Percentiles rank a stretch among this genome's conserved stretches.
phyloP scores from a whole-genome alignment of 2,113 vertebrate genomes.

The Orycteropus afer region DNA sequence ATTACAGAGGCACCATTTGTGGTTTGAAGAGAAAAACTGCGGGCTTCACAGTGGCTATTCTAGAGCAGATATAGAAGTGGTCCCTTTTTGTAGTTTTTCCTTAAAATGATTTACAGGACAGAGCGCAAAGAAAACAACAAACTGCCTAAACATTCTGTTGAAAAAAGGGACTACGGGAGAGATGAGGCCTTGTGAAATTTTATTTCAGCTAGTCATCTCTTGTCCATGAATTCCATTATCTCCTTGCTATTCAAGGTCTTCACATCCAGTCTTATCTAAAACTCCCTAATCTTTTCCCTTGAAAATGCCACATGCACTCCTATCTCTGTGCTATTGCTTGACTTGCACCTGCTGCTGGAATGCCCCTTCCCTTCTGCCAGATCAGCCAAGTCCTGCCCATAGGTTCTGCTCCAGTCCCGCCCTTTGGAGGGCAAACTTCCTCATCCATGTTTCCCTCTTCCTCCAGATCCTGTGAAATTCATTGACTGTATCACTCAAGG shows the following conservation, averaged over 20 bases:
- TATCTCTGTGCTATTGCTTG: neutral
- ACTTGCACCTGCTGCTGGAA: neutral
- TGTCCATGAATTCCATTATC: neutral
- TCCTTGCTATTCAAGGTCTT: neutral
- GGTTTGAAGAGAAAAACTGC: neutral
- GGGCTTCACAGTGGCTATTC: neutral
- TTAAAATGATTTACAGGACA: neutral
- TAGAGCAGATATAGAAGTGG: neutral
- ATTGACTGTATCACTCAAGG: neutral
- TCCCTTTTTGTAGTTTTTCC: neutral
- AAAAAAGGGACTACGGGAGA: neutral
- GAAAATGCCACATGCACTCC: neutral
- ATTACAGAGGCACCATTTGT: neutral
- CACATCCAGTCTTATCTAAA: neutral
- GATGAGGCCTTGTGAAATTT: neutral
- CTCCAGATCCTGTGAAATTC: neutral
- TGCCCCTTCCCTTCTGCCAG: neutral
- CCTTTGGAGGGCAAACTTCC: neutral
- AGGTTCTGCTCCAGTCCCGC: neutral
- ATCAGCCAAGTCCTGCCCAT: neutral
- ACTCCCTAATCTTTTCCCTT: conserved; percentile 19
- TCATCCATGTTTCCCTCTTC: neutral
- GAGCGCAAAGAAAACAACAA: neutral
- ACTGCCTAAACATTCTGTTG: neutral
- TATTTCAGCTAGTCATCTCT: neutral